Evolutionary conservation across 2,113 vertebrate genomes (phyloP).

Genomic region (Oenanthe melanoleuca): DNA sequence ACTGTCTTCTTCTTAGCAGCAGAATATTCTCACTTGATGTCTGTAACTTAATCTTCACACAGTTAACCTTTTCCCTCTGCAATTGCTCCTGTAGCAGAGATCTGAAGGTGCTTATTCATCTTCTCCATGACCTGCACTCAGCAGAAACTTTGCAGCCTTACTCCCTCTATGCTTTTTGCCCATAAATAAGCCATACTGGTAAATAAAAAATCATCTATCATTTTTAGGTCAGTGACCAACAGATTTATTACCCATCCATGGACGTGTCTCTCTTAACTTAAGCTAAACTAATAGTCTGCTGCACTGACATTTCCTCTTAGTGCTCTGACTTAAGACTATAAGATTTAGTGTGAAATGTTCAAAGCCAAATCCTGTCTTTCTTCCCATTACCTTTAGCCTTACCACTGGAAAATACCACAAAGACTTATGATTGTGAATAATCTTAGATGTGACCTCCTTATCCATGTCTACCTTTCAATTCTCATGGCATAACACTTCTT

Average conservation of each 20-base stretch:
- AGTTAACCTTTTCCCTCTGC: background rate
- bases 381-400: background rate
- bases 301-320: background rate
- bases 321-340: background rate
- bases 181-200: background rate
- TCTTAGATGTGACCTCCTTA: background rate
- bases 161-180: background rate
- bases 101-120: background rate
- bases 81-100: background rate
- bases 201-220: constrained; percentile 1
- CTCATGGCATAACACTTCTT: background rate
- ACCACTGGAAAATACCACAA: background rate
- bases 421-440: background rate
- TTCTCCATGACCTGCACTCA: background rate
- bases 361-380: background rate
- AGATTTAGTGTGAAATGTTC: background rate
- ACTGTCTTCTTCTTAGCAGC: background rate
- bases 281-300: background rate
- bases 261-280: background rate
- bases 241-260: background rate
- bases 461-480: background rate
- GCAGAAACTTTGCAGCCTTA: background rate
- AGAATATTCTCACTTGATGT: background rate
- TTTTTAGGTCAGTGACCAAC: background rate
- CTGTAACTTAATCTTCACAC: background rate